Base-by-base conservation (phyloP, 2,113 vertebrate genomes). In the Hyla sarda region DNA sequence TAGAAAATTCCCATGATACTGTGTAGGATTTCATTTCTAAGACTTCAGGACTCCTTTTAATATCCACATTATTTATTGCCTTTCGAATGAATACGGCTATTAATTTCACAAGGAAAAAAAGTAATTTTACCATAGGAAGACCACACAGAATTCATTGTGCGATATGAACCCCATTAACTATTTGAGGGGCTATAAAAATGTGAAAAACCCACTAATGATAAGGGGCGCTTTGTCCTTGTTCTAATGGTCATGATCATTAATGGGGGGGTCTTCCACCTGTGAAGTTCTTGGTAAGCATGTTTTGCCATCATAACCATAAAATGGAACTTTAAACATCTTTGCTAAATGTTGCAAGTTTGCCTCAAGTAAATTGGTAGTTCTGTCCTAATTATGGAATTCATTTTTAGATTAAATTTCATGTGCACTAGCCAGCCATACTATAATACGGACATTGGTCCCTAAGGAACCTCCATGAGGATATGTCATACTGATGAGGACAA, bases 121-220 rank as follows among this genome's bases (percentile, higher is more conserved):
- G 69, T 30, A 82, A 81, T 82, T 81, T 87, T 87, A 87, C 85
- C 78, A 52, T 81, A 82, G 41, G 50, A 82, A 25, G 85, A 82
- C 85, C 85, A 87, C 85, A 87, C 85, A 87, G 78, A 87, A 82
- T 82, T 81, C 85, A 82, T 87, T 87, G 85, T 87, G 79, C 45
- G 41, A 56, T 60, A 52, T 45, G 54, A 73, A 74, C 77, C 77
- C 69, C 77, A 28, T 32, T 81, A 41, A 52, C 65, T 60, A 23
- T 62, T 73, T 25, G 48, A 81, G 77, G 77, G 32, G 65, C 77
- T 37, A 8, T 32, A 19, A 71, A 37, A 37, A 56, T 56, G 13
- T 16, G 37, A 54, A 87, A 87, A 87, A 25, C 19, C 41, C n/a
- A 37, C 67, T n/a, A 73, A 34, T 73, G 14, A 58, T 58, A 72